phyloP scores from a whole-genome alignment of 2,797 vertebrate species.

The Spinibarbus caldwelli region DNA sequence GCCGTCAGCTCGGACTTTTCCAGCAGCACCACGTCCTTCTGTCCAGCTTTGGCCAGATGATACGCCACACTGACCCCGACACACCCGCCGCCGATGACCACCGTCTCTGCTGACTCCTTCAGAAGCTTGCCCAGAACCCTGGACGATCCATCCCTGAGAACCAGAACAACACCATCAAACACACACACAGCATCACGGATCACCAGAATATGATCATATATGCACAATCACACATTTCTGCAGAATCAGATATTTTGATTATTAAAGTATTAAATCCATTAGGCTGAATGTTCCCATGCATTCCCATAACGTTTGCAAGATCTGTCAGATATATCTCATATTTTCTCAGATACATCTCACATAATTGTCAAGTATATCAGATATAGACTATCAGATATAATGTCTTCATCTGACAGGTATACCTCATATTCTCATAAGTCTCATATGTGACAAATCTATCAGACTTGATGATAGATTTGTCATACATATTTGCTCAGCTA shows the following conservation, averaged over 20 bases:
- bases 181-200: background rate
- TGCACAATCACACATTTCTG: background rate
- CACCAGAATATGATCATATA: background rate
- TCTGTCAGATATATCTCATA: background rate
- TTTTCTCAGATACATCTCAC: no score
- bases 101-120: constrained; percentile 90
- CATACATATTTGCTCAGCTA: no score
- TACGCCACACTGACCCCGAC: constrained; percentile 93
- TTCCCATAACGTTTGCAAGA: background rate
- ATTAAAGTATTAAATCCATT: background rate
- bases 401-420: no score
- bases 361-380: no score
- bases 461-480: no score
- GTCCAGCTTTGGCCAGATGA: constrained; percentile 92
- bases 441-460: no score
- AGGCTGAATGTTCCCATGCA: background rate
- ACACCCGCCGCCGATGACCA: constrained; percentile 95
- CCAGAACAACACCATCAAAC: background rate
- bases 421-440: no score
- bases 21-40: constrained; percentile 93
- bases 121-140: constrained; percentile 74
- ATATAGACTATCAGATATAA: no score
- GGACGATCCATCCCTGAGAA: constrained; percentile 58
- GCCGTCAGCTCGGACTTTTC: constrained; percentile 97
- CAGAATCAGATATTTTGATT: background rate